A percentile compares a stretch with the other conserved stretches of the same genome.
These are phyloP conservation scores for Apus apus DNA, from an alignment of 2,113 vertebrate genomes.

Conservation along the genomic window DNA sequence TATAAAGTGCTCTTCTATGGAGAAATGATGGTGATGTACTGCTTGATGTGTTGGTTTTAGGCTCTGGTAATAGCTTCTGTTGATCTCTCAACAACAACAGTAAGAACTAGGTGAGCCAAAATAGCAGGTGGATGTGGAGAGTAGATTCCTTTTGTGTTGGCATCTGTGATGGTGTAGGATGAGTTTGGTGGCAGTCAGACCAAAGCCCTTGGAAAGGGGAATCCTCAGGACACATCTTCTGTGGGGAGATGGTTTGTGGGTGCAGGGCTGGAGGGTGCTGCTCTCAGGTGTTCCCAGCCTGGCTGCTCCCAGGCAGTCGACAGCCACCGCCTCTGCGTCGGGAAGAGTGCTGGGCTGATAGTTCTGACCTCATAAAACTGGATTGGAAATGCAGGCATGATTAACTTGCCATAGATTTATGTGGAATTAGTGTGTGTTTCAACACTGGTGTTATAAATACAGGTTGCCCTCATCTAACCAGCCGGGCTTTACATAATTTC, in stretches of 20 bases:
- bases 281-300: not conserved
- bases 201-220: not conserved
- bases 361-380: constrained; percentile 67
- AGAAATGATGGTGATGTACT: not conserved
- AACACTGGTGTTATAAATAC: constrained; percentile 75
- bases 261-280: not conserved
- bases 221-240: accelerated
- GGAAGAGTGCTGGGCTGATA: constrained; percentile 14
- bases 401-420: constrained; percentile 82
- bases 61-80: not conserved
- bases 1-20: not conserved
- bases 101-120: not conserved
- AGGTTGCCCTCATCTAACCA: constrained; percentile 29
- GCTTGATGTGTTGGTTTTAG: accelerated
- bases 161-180: accelerated
- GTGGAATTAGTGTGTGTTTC: constrained; percentile 82
- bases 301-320: not conserved
- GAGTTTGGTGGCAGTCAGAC: not conserved
- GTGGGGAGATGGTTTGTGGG: accelerated
- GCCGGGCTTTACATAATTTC: constrained; percentile 38
- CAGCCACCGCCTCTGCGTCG: not conserved
- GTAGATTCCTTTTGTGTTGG: not conserved
- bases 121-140: not conserved
- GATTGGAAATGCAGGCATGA: constrained; percentile 75
- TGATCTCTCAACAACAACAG: not conserved